A percentile compares a stretch with the other conserved stretches of the same genome.
Conservation (phyloP, 2,888 invertebrate species). For the Chloroclysta siterata region DNA sequence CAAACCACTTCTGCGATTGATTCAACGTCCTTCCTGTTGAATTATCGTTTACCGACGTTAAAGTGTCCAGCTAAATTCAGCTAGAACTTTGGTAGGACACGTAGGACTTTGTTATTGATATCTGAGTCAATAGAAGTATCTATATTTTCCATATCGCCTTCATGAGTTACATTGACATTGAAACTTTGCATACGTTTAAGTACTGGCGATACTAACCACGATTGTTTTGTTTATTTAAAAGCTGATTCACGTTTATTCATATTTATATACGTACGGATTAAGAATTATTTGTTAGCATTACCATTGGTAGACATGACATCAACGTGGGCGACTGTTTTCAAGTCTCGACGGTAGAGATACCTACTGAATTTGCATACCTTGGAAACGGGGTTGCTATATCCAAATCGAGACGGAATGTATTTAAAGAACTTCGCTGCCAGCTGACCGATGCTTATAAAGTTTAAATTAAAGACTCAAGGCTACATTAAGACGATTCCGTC, state of each 20-base stretch:
- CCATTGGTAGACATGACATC: constrained; percentile 37
- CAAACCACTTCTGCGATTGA: constrained; percentile 14
- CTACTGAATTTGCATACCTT: constrained; percentile 44
- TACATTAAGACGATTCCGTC: constrained; percentile 25
- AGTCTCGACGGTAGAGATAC: constrained; percentile 25
- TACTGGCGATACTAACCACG: constrained; percentile 30
- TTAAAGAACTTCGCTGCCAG: constrained; percentile 9
- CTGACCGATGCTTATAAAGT: constrained; percentile 38
- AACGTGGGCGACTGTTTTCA: constrained; percentile 42
- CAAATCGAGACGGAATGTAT: constrained; percentile 38
- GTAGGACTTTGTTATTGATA: too few species aligned
- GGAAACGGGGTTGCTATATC: constrained; percentile 44
- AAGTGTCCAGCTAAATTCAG: background rate
- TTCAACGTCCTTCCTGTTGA: constrained; percentile 13
- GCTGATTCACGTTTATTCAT: constrained; percentile 36
- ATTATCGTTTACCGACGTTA: constrained; percentile 5
- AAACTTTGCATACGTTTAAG: constrained; percentile 33
- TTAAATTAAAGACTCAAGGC: constrained; percentile 24
- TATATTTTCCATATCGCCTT: constrained; percentile 28
- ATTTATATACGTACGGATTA: constrained; percentile 26
- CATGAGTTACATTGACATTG: constrained; percentile 34
- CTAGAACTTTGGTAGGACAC: background rate
- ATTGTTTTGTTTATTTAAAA: constrained; percentile 30
- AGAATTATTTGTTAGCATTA: constrained; percentile 38
- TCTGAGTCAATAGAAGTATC: too few species aligned